Evolutionary conservation across 2,797 vertebrate species (phyloP).

Genomic region (Labeo calbasu): DNA sequence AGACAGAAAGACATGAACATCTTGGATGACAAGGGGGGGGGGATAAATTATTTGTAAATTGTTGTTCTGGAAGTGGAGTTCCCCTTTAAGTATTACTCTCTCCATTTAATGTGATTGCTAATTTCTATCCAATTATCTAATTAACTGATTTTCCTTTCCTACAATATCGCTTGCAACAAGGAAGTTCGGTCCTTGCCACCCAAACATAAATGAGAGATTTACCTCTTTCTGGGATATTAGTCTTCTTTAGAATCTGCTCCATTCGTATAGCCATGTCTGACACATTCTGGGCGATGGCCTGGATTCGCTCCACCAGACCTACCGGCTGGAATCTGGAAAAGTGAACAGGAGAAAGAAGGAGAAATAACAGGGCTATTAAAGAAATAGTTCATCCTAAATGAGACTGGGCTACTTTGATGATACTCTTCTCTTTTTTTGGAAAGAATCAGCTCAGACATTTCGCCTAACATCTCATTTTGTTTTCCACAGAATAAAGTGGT

Average conservation of each 20-base stretch:
- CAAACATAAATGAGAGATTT: conserved; percentile 45
- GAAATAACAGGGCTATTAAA: not conserved
- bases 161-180: not conserved
- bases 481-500: not conserved
- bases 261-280: conserved; percentile 92
- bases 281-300: conserved; percentile 97
- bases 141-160: too few relatives aligned
- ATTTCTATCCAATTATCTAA: not conserved
- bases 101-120: not conserved
- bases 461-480: not conserved
- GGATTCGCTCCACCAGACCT: conserved; percentile 91
- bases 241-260: conserved; percentile 93
- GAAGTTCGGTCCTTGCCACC: not conserved
- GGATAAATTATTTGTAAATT: too few relatives aligned
- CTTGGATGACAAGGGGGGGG: too few relatives aligned
- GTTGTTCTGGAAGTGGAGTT: too few relatives aligned
- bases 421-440: not conserved
- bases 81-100: too few relatives aligned
- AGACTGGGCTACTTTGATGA: not conserved
- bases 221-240: conserved; percentile 87
- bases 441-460: not conserved
- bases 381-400: not conserved
- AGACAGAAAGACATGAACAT: too few relatives aligned
- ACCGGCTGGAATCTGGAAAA: conserved; percentile 84
- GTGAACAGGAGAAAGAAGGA: not conserved